phyloP scores from a whole-genome alignment of 1,140 invertebrate genomes.

The Drosophila melanica region DNA sequence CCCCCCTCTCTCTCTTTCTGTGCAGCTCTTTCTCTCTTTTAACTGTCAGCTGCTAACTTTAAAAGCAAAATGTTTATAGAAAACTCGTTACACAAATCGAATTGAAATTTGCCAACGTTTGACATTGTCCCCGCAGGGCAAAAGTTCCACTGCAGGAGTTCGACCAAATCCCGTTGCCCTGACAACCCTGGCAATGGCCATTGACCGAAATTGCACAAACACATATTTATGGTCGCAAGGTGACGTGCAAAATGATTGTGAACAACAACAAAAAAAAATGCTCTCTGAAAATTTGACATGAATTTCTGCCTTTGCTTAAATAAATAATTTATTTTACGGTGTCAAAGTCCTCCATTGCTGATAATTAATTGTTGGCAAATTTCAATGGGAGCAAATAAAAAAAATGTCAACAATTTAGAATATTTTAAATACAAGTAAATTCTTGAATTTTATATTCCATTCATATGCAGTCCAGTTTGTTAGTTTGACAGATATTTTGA shows the following conservation, averaged over 20 bases:
- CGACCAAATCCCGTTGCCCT: background rate
- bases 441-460: too few species aligned
- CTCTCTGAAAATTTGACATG: too few species aligned
- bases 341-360: too few species aligned
- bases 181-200: slow-evolving; percentile 33
- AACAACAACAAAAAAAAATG: too few species aligned
- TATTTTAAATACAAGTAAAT: too few species aligned
- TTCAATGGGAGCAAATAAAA: too few species aligned
- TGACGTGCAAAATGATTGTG: slow-evolving; percentile 9
- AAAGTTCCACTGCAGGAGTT: slow-evolving; percentile 14
- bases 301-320: too few species aligned
- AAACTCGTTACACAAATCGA: slow-evolving; percentile 81
- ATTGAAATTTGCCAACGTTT: slow-evolving; percentile 71
- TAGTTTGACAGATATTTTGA: too few species aligned
- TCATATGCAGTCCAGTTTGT: too few species aligned
- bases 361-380: too few species aligned
- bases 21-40: background rate
- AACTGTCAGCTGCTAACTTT: slow-evolving; percentile 74
- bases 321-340: too few species aligned
- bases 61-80: slow-evolving; percentile 81
- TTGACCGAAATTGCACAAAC: slow-evolving; percentile 14
- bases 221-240: background rate
- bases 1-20: background rate
- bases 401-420: too few species aligned
- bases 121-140: slow-evolving; percentile 40